Percentiles rank a stretch among this genome's conserved stretches.
phyloP scores from a whole-genome alignment of 2,797 vertebrate genomes.

The Phylloscopus collybita region DNA sequence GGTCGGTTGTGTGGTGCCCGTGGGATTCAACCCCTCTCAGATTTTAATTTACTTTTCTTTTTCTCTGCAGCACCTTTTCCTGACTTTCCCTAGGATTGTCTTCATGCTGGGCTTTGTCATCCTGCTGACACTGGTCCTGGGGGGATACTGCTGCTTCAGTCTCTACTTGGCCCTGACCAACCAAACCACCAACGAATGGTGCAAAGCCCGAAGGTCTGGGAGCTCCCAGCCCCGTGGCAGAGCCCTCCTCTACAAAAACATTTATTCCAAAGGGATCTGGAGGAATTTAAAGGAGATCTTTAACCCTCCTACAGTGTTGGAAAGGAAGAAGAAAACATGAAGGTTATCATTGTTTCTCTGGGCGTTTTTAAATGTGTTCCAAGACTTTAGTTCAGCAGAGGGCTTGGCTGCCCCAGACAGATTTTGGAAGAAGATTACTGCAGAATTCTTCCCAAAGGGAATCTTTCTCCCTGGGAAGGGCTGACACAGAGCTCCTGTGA shows the following conservation, averaged over 20 bases:
- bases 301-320: neutral
- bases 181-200: slow-evolving; percentile 94
- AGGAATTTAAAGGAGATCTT: slow-evolving; percentile 76
- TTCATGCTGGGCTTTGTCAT: slow-evolving; percentile 94
- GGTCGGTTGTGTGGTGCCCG: accelerated
- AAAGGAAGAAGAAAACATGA: slow-evolving; percentile 65
- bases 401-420: neutral
- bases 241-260: slow-evolving; percentile 30
- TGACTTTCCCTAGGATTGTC: slow-evolving; percentile 92
- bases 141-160: slow-evolving; percentile 85
- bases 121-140: slow-evolving; percentile 87
- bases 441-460: neutral
- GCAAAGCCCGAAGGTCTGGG: slow-evolving; percentile 75
- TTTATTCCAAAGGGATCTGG: slow-evolving; percentile 73
- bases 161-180: slow-evolving; percentile 87
- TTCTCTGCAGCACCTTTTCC: slow-evolving; percentile 87
- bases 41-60: neutral
- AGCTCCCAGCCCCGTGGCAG: neutral
- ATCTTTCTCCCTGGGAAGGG: neutral
- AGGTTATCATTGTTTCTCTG: neutral
- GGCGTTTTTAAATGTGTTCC: neutral
- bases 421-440: neutral
- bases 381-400: neutral
- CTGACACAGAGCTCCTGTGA: neutral
- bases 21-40: neutral